Evolutionary conservation across 2,888 invertebrate genomes (phyloP), one percentile per base, ranked within the genome.

Genomic region (Patella pellucida): DNA sequence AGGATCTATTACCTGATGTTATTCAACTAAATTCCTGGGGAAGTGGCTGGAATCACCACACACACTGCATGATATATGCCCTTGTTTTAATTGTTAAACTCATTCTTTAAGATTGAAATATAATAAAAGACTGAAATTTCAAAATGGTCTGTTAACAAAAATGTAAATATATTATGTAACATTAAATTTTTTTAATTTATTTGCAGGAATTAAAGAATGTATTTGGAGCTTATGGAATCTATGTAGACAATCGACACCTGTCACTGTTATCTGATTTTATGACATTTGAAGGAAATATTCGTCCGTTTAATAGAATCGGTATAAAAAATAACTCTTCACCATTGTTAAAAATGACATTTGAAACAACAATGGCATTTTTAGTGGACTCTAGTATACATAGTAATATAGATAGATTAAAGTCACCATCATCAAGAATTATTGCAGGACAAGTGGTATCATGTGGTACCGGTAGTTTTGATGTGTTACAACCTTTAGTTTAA

Each of bases 311-410:
- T 89, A 93, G 99, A 41, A 94, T 94, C 85, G 97, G 97, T 12
- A 96, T 99, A 94, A 95, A 95, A 84, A 94, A 94, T 71, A 95
- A 95, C n/a, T 93, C 96, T 0, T 99, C 99, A 0, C 97, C 98
- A 0, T 91, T 99, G 23, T 99, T 99, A 90, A 97, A 98, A 92
- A 99, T 99, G 96, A 97, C 96, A 0, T 99, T 98, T 89, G 99
- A 99, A 90, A 96, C 98, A 1, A 95, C 97, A 3, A 92, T 97
- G 79, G 94, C 94, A 82, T 98, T 98, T 90, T 92, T 99, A 81
- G 94, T 94, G 85, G 94, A 94, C 75, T 95, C 97, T 0, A 94
- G 95, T 0, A 91, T 95, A 5, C 91, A 92, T 87, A 94, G 94
- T 93, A 90, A 94, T 86, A 91, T 90, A 54, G 98, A 98, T 90